phyloP scores from a whole-genome alignment of 2,888 invertebrate species.

The Xanthostigma xanthostigma region DNA sequence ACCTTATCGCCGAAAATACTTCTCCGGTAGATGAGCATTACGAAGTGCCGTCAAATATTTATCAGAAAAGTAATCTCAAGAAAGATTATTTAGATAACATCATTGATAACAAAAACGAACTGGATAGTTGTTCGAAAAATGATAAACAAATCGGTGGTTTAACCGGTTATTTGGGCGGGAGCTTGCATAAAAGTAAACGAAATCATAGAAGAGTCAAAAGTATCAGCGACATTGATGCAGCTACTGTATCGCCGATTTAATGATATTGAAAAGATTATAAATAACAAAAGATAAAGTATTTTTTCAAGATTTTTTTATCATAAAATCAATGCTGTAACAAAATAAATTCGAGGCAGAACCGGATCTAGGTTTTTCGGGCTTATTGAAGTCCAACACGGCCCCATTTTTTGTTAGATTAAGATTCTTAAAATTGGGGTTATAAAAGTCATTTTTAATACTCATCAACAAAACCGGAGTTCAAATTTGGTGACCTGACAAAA shows the following conservation, averaged over 20 bases:
- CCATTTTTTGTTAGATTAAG: no score
- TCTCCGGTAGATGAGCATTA: constrained; percentile 1
- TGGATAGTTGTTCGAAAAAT: not conserved
- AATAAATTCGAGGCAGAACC: no score
- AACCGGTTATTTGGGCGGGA: constrained; percentile 33
- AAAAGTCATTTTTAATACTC: no score
- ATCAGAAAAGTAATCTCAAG: not conserved
- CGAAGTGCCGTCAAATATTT: not conserved
- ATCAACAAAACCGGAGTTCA: no score
- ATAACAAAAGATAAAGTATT: no score
- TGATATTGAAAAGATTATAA: no score
- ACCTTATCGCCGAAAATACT: not conserved
- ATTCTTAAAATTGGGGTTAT: no score
- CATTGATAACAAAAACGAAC: not conserved
- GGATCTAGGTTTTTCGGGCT: no score
- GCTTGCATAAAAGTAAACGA: constrained; percentile 33
- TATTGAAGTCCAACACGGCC: no score
- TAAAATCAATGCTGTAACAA: no score
- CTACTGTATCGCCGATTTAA: constrained; percentile 29
- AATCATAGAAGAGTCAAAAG: constrained; percentile 52
- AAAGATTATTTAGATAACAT: constrained; percentile 3
- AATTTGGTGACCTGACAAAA: no score
- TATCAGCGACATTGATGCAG: constrained; percentile 58
- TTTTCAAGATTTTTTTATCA: no score
- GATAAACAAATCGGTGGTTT: constrained; percentile 26